Conservation (phyloP, 2,797 vertebrate species). For the Syncerus caffer region DNA sequence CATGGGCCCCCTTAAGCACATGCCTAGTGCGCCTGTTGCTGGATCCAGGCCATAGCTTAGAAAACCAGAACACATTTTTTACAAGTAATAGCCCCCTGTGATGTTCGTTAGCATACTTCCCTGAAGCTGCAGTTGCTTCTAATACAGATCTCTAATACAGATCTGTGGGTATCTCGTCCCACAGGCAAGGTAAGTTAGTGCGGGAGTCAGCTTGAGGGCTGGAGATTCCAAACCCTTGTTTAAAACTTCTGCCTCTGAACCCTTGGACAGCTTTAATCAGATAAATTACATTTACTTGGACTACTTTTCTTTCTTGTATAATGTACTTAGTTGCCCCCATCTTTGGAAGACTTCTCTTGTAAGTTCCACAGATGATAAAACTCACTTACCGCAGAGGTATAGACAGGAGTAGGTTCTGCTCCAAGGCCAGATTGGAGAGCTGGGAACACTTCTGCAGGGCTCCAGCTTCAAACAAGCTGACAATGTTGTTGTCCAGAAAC, state of each 20-base stretch:
- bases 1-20: not conserved
- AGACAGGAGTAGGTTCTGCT: constrained; percentile 86
- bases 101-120: not conserved
- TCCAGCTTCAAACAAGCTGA: constrained; percentile 83
- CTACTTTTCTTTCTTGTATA: not conserved
- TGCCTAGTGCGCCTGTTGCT: not conserved
- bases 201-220: not conserved
- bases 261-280: too few relatives aligned
- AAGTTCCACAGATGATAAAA: not conserved
- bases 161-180: not conserved
- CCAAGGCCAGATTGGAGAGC: constrained; percentile 86
- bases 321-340: not conserved
- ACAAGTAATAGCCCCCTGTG: not conserved
- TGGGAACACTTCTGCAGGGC: constrained; percentile 84
- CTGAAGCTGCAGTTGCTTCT: not conserved
- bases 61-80: not conserved
- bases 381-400: constrained; percentile 84
- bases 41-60: not conserved
- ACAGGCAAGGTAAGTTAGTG: not conserved
- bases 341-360: not conserved
- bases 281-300: not conserved
- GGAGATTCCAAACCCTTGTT: not conserved
- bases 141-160: not conserved
- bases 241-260: not conserved
- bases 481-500: constrained; percentile 87